Evolutionary conservation across 2,113 vertebrate species (phyloP), one percentile per base, ranked within the genome.

Genomic region (Salvelinus fontinalis): DNA sequence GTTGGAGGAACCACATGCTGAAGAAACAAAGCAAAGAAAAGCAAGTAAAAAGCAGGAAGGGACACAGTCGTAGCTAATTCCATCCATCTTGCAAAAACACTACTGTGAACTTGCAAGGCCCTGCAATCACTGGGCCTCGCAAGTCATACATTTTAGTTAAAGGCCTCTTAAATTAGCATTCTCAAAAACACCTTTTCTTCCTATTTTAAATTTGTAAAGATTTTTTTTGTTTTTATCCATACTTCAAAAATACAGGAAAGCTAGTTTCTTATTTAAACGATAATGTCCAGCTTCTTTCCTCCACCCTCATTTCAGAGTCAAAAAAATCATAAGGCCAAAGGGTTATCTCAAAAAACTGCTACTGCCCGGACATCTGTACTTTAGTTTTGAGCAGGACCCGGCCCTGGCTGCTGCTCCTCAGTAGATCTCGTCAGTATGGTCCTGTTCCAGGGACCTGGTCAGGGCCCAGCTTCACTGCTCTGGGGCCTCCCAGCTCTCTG

Each of bases 91-190:
- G 94, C 93, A 70, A 49, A 44, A 4, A 70, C 44, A 94, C 9
- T 11, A 94, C 95, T 95, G 95, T 95, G 94, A 95, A 94, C 94
- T 95, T 93, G 93, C 93, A 94, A 94, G 94, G 94, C 93, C 94
- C 94, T 93, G 94, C 92, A 94, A 94, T 94, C 93, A 94, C 88
- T 92, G 93, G 93, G 93, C 94, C 94, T 95, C 92, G 87, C 91
- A 94, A 94, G 93, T 94, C 93, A 94, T 89, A 82, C 71, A 84
- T 72, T 80, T 94, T 80, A 93, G 95, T 95, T 93, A 95, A 96
- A 96, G 95, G 95, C 95, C 95, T 96, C 95, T 44, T 44, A 92
- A 95, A 94, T 95, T 95, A 95, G 93, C 93, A 95, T 93, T 95
- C 94, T 92, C 39, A 89, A 95, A 74, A 83, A 76, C 75, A 9